Evolutionary conservation across 2,797 vertebrate species (phyloP).

Genomic region (Bucorvus abyssinicus): DNA sequence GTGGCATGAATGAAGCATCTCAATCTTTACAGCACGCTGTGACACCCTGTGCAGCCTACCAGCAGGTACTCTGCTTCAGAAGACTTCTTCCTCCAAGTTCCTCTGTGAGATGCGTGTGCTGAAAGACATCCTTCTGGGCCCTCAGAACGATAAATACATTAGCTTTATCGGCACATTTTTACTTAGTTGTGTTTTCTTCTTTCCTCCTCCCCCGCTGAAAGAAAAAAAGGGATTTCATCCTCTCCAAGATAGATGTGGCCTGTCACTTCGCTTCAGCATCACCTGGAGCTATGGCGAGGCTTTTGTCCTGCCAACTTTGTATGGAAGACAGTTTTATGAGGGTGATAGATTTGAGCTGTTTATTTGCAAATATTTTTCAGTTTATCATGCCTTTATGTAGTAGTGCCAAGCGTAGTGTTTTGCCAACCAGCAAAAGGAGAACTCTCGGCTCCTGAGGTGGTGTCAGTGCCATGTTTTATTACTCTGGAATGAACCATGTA

Average conservation of each 20-base stretch:
- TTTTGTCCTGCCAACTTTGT: not conserved
- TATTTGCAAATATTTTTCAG: not conserved
- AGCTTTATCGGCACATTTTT: not conserved
- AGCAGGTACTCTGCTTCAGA: not conserved
- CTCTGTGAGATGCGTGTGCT: not conserved
- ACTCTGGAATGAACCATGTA: not conserved
- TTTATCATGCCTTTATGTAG: not conserved
- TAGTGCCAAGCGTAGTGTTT: not conserved
- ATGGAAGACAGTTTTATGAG: not conserved
- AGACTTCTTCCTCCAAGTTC: not conserved
- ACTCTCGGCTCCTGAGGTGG: not conserved
- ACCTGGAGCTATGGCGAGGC: not conserved
- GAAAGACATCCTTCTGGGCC: not conserved
- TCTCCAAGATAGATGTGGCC: not conserved
- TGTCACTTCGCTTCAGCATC: not conserved
- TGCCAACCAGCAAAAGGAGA: not conserved
- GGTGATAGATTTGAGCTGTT: not conserved
- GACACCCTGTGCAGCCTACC: not conserved
- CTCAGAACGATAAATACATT: not conserved
- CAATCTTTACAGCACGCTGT: not conserved
- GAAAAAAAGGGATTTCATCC: not conserved
- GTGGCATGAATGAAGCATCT: not conserved
- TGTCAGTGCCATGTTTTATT: not conserved
- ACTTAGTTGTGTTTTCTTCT: not conserved
- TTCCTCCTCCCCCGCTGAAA: not conserved